Evolutionary conservation across 2,797 vertebrate genomes (phyloP), one percentile per base, ranked within the genome.

Genomic region (Aeoliscus strigatus): DNA sequence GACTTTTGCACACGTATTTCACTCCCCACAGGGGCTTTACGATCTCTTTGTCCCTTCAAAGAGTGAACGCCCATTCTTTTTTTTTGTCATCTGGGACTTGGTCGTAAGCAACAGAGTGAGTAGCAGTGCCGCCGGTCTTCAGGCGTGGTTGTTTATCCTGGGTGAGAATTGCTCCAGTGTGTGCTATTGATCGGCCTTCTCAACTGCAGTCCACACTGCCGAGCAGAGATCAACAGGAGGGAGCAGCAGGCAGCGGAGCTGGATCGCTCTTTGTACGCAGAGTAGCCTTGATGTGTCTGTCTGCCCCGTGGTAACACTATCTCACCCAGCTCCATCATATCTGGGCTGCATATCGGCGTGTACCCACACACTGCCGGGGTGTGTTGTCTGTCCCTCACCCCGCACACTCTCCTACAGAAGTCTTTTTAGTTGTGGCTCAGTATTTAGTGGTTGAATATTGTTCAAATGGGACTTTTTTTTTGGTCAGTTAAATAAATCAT

Each of bases 91-190:
- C 41, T 42, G 42, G 31, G 25, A 36, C 50, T 59, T 28, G 45
- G 21, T 46, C 34, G 18, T 21, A 21, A 21, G 18, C 6, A 21
- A 21, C 18, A 21, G 18, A 21, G 35, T 39, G 27, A 41, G 58
- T 37, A 47, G 51, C 47, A 27, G 55, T 9, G 3, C 7, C 28
- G 47, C 37, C 14, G 8, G 26, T 51, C 21, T 44, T 41, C 51
- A 72, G 71, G 78, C 23, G 58, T 60, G 66, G 70, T 60, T 66
- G 51, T 85, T 84, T 81, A 81, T 79, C 80, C 80, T 87, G 61
- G 70, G 55, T 69, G 70, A 80, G 77, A 69, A 75, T 66, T 64
- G 67, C 74, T 79, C 70, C 56, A 63, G 74, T 77, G 65, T 63
- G 70, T 39, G 52, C 33, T 81, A 87, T 88, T 44, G 86, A 88